phyloP scores from a whole-genome alignment of 2,797 vertebrate species.

The Novumbra hubbsi region DNA sequence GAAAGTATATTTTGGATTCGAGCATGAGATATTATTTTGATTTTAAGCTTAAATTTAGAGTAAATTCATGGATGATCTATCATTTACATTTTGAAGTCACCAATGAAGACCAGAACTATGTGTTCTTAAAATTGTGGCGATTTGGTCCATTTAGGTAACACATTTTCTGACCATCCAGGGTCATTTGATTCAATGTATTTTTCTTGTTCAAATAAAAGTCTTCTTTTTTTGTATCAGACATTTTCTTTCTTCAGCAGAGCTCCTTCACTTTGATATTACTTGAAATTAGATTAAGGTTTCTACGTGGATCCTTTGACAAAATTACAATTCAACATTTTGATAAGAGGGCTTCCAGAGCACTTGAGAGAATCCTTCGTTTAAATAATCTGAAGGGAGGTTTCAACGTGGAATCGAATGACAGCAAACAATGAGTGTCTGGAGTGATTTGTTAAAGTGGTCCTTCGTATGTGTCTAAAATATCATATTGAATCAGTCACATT shows the following conservation, averaged over 20 bases:
- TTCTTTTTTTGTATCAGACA: conserved; percentile 10
- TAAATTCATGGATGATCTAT: not conserved
- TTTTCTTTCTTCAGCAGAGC: conserved; percentile 31
- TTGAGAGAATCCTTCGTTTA: conserved; percentile 25
- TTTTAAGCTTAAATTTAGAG: not conserved
- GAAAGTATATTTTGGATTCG: not conserved
- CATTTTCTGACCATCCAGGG: conserved; percentile 31
- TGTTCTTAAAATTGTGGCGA: conserved; percentile 42
- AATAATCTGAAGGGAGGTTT: conserved; percentile 35
- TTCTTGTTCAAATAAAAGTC: conserved; percentile 46
- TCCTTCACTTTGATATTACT: conserved; percentile 53
- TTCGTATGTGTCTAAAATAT: not conserved
- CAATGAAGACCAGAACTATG: conserved; percentile 36
- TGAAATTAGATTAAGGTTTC: conserved; percentile 56
- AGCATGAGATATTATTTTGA: not conserved
- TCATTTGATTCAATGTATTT: conserved; percentile 37
- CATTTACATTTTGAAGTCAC: conserved; percentile 32
- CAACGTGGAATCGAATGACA: conserved; percentile 25
- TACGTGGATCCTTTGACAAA: conserved; percentile 45
- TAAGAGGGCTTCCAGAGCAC: conserved; percentile 39
- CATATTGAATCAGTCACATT: not conserved
- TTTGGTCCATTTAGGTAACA: conserved; percentile 38
- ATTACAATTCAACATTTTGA: conserved; percentile 54
- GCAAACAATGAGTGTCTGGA: not conserved
- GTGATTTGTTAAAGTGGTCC: not conserved